A percentile compares a stretch with the other conserved stretches of the same genome.
phyloP scores from a whole-genome alignment of 2,888 invertebrate species.

The Pogonocherus hispidulus region DNA sequence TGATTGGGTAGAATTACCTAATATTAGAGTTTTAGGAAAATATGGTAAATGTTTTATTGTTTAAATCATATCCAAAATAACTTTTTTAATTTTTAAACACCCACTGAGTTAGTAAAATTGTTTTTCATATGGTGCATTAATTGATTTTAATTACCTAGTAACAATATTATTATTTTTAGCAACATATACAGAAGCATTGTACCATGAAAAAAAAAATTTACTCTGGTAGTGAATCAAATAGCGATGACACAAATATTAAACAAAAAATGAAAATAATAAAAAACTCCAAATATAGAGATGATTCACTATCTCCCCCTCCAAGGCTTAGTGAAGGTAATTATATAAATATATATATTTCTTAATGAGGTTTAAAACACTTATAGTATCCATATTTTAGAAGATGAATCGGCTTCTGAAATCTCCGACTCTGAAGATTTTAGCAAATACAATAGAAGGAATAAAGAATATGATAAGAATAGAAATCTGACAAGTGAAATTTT shows the following conservation, averaged over 20 bases:
- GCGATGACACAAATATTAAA: not conserved
- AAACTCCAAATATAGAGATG: not conserved
- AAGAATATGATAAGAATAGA: not conserved
- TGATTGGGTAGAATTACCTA: no score
- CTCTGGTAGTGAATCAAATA: not conserved
- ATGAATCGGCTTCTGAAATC: not conserved
- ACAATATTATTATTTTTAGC: no score
- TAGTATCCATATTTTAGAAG: not conserved
- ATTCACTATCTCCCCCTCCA: constrained; percentile 1
- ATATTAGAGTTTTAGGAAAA: no score
- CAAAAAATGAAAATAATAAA: constrained; percentile 5
- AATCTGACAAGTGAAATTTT: not conserved
- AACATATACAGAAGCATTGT: no score
- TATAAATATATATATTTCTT: no score
- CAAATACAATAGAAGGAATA: not conserved
- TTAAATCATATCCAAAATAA: no score
- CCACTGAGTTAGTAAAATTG: no score
- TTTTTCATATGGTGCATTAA: no score
- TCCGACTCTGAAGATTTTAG: not conserved
- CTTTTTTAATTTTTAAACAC: no score
- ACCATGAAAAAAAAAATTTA: constrained; percentile 1
- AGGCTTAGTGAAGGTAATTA: not conserved
- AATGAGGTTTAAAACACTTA: no score
- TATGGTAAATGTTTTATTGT: no score
- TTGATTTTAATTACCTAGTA: no score